Evolutionary conservation across 2,888 invertebrate species (phyloP).

Genomic region (Pterobdella sp.): DNA sequence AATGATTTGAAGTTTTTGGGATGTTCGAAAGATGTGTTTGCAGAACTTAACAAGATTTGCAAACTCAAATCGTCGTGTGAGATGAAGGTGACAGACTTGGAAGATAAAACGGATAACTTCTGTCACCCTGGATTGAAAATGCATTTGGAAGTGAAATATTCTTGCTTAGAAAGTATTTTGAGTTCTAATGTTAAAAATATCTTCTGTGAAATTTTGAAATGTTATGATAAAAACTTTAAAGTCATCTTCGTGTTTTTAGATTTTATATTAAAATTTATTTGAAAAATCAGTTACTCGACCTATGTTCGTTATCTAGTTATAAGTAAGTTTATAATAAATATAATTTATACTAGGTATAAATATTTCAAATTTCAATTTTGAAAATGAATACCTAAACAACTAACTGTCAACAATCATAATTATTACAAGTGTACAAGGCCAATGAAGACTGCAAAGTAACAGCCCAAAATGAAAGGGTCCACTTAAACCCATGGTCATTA

Average conservation of each 20-base stretch:
- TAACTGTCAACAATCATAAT: no score
- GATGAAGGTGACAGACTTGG: conserved; percentile 18
- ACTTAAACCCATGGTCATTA: neutral
- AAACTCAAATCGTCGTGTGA: conserved; percentile 13
- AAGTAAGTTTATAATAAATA: no score
- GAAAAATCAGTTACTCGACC: no score
- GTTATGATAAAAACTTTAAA: no score
- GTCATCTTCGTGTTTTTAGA: no score
- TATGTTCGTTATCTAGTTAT: no score
- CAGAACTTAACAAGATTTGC: conserved; percentile 17
- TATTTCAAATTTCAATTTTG: no score
- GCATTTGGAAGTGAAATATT: conserved; percentile 27
- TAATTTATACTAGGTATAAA: no score
- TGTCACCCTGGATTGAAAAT: conserved; percentile 25
- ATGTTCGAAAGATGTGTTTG: conserved; percentile 26
- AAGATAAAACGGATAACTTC: conserved; percentile 5
- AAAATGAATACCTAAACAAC: no score
- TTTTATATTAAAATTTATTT: no score
- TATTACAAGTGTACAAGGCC: conserved; percentile 17
- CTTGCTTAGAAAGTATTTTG: conserved; percentile 29
- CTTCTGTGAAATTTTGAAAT: no score
- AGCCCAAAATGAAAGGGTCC: neutral
- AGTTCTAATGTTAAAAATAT: no score
- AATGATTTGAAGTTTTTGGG: conserved; percentile 22
- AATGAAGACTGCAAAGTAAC: neutral